Percentiles rank a stretch among this genome's conserved stretches.
These are phyloP conservation scores for Pteruthius melanotis DNA, from an alignment of 2,113 vertebrate genomes.

Conservation along the genomic window DNA sequence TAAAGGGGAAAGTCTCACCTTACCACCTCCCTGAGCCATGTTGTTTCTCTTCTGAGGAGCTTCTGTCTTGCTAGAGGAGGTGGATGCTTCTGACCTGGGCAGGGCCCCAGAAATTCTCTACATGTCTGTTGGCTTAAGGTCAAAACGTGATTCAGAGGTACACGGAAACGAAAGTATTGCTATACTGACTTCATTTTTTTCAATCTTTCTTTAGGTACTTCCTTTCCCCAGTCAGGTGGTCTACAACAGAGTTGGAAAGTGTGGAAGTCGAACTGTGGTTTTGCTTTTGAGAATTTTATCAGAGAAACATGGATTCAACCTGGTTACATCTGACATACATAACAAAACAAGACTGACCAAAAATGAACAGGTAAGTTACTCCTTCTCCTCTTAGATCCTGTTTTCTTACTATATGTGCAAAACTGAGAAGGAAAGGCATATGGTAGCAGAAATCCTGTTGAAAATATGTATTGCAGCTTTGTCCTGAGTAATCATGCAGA, in stretches of 20 bases:
- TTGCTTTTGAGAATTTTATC: conserved; percentile 90
- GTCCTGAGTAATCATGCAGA: background rate
- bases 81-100: background rate
- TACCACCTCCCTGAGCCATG: background rate
- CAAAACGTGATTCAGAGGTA: background rate
- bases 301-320: conserved; percentile 92
- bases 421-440: background rate
- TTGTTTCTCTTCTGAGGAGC: background rate
- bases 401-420: background rate
- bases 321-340: conserved; percentile 96
- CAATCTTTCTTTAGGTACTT: conserved; percentile 77
- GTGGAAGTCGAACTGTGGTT: conserved; percentile 96
- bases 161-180: background rate
- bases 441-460: background rate
- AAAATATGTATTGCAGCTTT: background rate
- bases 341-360: conserved; percentile 97
- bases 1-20: background rate
- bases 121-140: background rate
- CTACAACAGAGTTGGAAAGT: conserved; percentile 99
- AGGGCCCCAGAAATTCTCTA: background rate
- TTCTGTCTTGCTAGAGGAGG: background rate
- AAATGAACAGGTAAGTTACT: conserved; percentile 87
- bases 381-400: background rate
- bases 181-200: background rate
- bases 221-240: conserved; percentile 97